These are phyloP conservation scores for Parapristionchus giblindavisi DNA, from an alignment of 2,888 invertebrate species.

Conservation along the genomic window DNA sequence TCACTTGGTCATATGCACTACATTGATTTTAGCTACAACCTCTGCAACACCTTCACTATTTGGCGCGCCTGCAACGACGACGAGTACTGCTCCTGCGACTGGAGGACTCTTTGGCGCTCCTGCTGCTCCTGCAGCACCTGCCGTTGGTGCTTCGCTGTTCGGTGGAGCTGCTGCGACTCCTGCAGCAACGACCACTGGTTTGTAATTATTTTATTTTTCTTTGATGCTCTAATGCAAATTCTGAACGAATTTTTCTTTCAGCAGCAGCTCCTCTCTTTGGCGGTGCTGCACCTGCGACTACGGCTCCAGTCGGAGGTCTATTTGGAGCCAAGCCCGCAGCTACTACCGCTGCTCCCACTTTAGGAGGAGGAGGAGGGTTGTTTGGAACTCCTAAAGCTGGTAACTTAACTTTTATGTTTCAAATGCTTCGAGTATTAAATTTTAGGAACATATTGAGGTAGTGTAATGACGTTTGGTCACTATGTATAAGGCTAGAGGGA, in stretches of 20 bases:
- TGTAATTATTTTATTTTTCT: not conserved
- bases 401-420: no score
- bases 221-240: not conserved
- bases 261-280: slow-evolving; percentile 27
- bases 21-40: not conserved
- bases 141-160: not conserved
- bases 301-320: slow-evolving; percentile 15
- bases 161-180: slow-evolving; percentile 27
- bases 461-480: no score
- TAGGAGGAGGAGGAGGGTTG: slow-evolving; percentile 24
- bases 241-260: not conserved
- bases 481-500: no score
- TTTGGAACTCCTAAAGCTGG: slow-evolving; percentile 30
- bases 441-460: no score
- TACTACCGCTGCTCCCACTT: slow-evolving; percentile 17
- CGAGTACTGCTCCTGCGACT: not conserved
- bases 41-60: slow-evolving; percentile 24
- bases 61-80: slow-evolving; percentile 21
- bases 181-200: not conserved
- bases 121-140: slow-evolving; percentile 33
- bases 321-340: slow-evolving; percentile 25
- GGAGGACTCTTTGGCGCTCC: slow-evolving; percentile 36
- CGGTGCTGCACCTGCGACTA: slow-evolving; percentile 7
- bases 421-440: no score
- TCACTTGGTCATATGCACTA: not conserved